A percentile compares a stretch with the other conserved stretches of the same genome.
These are phyloP conservation scores for Brachionus calyciflorus DNA, from an alignment of 1,140 invertebrate genomes.

Conservation along the genomic window DNA sequence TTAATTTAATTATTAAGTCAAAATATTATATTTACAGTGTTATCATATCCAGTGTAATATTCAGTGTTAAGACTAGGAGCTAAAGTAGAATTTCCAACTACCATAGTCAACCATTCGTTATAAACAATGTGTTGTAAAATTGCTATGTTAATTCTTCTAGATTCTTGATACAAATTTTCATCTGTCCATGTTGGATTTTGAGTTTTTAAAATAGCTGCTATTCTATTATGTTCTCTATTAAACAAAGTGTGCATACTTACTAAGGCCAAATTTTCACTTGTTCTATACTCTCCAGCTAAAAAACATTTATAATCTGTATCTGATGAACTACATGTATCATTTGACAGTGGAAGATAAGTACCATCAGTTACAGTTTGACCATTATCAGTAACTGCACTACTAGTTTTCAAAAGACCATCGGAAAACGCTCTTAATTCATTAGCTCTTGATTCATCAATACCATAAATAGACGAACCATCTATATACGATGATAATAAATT, in stretches of 20 bases:
- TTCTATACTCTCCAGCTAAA: slow-evolving; percentile 1
- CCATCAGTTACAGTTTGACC: background rate
- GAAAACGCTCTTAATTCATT: background rate
- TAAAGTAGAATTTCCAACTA: slow-evolving; percentile 67
- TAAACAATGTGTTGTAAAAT: slow-evolving; percentile 88
- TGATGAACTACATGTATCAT: slow-evolving; percentile 4
- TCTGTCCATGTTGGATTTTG: slow-evolving; percentile 49
- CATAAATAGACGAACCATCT: slow-evolving; percentile 78
- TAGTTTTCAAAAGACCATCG: slow-evolving; percentile 4
- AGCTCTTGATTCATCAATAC: slow-evolving; percentile 59
- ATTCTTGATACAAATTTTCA: slow-evolving; percentile 66
- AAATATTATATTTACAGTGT: background rate
- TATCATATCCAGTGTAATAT: slow-evolving; percentile 9
- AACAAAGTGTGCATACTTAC: slow-evolving; percentile 72
- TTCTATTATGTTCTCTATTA: slow-evolving; percentile 51
- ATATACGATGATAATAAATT: slow-evolving; percentile 77
- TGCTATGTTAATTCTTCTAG: slow-evolving; percentile 80
- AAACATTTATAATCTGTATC: background rate
- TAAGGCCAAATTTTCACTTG: background rate
- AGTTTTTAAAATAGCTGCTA: slow-evolving; percentile 48
- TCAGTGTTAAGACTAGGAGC: background rate
- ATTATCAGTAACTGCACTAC: background rate
- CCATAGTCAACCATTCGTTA: slow-evolving; percentile 87
- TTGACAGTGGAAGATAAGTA: background rate
- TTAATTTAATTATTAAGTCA: background rate